Percentiles rank a stretch among this genome's conserved stretches.
Conservation (phyloP, 2,113 vertebrate genomes). For the Himantopus leucocephalus region DNA sequence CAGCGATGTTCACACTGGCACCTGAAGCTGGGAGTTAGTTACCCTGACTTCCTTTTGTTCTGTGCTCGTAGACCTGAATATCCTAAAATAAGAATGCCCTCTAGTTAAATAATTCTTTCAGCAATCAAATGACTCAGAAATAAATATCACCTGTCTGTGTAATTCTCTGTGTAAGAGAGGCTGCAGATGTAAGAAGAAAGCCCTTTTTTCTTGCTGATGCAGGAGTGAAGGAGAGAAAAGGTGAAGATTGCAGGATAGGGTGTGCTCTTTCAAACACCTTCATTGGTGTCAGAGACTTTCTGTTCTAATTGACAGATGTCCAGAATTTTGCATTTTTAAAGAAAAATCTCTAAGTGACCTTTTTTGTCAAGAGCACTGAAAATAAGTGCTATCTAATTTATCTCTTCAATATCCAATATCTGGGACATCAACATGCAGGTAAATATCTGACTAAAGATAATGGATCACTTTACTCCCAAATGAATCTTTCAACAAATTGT, state of each 20-base stretch:
- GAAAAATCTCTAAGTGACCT: background rate
- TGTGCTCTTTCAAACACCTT: background rate
- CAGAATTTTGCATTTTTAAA: background rate
- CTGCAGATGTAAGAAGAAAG: background rate
- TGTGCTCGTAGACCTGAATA: background rate
- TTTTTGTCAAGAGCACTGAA: background rate
- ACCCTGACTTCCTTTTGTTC: background rate
- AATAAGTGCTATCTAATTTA: background rate
- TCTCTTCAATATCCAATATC: background rate
- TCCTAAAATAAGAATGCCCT: background rate
- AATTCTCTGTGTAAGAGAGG: background rate
- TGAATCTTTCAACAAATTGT: background rate
- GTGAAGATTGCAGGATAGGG: background rate
- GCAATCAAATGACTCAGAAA: background rate
- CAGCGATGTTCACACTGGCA: background rate
- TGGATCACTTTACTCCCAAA: background rate
- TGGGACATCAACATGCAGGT: background rate
- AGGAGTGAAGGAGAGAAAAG: background rate
- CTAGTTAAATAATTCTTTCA: background rate
- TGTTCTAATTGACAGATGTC: background rate
- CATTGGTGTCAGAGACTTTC: background rate
- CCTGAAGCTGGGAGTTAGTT: background rate
- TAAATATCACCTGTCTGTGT: background rate
- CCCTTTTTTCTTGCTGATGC: background rate
- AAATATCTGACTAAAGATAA: constrained; percentile 6